Percentiles rank a stretch among this genome's conserved stretches.
phyloP scores from a whole-genome alignment of 2,797 vertebrate species.

The Arnoldichthys spilopterus region DNA sequence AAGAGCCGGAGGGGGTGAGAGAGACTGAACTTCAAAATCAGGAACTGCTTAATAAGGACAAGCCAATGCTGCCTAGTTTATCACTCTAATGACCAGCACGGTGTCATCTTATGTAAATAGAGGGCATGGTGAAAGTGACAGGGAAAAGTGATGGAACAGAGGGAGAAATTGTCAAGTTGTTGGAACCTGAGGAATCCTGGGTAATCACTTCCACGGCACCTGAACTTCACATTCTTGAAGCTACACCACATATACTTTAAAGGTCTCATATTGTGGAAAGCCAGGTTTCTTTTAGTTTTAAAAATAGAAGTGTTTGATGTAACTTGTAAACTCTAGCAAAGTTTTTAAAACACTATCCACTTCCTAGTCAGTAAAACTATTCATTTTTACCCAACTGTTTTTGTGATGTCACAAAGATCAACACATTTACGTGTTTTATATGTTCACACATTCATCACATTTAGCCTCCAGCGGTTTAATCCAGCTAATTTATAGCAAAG shows the following conservation, averaged over 20 bases:
- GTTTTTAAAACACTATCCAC: too few species aligned
- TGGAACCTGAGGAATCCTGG: neutral
- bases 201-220: neutral
- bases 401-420: neutral
- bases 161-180: constrained; percentile 5
- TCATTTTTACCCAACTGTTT: neutral
- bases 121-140: constrained; percentile 7
- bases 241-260: neutral
- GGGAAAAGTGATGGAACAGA: constrained; percentile 37
- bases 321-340: too few species aligned
- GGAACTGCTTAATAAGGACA: constrained; percentile 56
- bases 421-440: neutral
- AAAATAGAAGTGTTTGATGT: too few species aligned
- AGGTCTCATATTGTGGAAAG: neutral
- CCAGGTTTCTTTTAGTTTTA: too few species aligned
- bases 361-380: neutral
- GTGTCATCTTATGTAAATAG: constrained; percentile 41
- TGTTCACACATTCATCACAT: neutral
- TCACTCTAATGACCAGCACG: constrained; percentile 52
- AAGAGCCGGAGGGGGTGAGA: constrained; percentile 42
- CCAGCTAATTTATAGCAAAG: neutral
- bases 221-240: neutral
- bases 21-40: constrained; percentile 55
- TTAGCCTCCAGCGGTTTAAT: neutral
- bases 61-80: constrained; percentile 54